These are phyloP conservation scores for Beroe forskalii DNA, from an alignment of 37 sponge, comb jelly and placozoan species.

Conservation along the genomic window DNA sequence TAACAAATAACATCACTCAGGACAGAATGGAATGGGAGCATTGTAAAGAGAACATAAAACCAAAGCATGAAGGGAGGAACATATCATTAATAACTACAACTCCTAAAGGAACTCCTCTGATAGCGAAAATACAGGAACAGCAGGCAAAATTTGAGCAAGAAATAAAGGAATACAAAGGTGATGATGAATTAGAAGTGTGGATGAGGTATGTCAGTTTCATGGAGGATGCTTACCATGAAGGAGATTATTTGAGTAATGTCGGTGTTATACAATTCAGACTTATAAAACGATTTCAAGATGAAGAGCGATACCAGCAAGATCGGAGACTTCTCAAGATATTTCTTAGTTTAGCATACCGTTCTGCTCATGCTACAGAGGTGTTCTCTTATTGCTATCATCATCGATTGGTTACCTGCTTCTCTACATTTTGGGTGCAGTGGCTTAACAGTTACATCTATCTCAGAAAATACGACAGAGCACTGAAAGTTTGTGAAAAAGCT, in stretches of 20 bases:
- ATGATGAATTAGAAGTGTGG: constrained; percentile 64
- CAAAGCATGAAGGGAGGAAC: constrained; percentile 34
- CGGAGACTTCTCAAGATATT: constrained; percentile 6
- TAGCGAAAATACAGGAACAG: constrained; percentile 28
- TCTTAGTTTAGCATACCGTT: constrained; percentile 1
- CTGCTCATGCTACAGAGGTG: constrained; percentile 34
- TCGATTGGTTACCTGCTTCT: background rate
- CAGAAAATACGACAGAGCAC: constrained; percentile 1
- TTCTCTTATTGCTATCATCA: constrained; percentile 34
- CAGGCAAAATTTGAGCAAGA: constrained; percentile 35
- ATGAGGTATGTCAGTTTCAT: constrained; percentile 34
- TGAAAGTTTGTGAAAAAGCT: constrained; percentile 40
- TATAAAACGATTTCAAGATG: constrained; percentile 29
- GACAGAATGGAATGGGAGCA: constrained; percentile 53
- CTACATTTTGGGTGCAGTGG: constrained; percentile 44
- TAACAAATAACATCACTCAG: background rate
- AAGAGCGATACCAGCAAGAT: constrained; percentile 39
- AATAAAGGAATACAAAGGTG: constrained; percentile 15
- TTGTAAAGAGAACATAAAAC: constrained; percentile 58
- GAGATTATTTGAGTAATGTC: constrained; percentile 42
- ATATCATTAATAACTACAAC: background rate
- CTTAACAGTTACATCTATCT: background rate
- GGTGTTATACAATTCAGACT: constrained; percentile 23
- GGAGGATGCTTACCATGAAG: constrained; percentile 49
- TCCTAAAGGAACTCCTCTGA: constrained; percentile 17